Base-by-base conservation (phyloP, 2,113 vertebrate species). In the Corvus moneduloides region DNA sequence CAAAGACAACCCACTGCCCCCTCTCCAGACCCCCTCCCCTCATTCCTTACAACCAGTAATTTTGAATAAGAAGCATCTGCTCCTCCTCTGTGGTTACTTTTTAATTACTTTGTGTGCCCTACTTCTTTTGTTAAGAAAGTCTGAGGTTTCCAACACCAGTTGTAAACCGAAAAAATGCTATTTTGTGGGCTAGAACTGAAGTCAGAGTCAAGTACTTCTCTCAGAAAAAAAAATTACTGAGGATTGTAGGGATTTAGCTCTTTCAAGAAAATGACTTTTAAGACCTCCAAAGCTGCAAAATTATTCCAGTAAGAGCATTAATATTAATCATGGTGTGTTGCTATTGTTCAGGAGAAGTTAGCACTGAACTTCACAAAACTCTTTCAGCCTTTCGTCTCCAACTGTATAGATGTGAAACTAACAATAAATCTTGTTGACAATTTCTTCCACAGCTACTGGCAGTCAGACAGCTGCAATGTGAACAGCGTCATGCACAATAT, bases 381-480 rank as follows among this genome's bases (percentile, higher is more conserved):
- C 96, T 96, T 96, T 96, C 96, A 97, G 68, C 91, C 96, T 97
- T 97, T 95, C 54, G 58, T 97, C 94, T 96, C 96, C 96, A 67
- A 63, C 96, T 96, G 95, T 90, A 94, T 97, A 97, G 97, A 97
- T 96, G 96, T 93, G 97, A 96, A 97, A 95, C 93, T 95, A 97
- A 98, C 97, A 97, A 97, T 98, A 97, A 98, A 97, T 97, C 97
- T 96, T 95, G 96, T 94, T 98, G 98, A 97, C 98, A 98, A 97
- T 98, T 95, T 94, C 96, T 98, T 97, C 97, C 98, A 95, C 35
- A 11, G 97, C 97, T 97, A 91, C 95, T 98, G 97, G 98, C 97
- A 98, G 95, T 79, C 96, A 98, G 94, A 97, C 97, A 98, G 96
- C 94, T 94, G 96, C 96, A 80, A 87, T 97, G 96, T 94, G 96